Percentiles rank a stretch among this genome's conserved stretches.
These are phyloP conservation scores for Myrmophylax atrothorax DNA, from an alignment of 2,113 vertebrate species.

Conservation along the genomic window DNA sequence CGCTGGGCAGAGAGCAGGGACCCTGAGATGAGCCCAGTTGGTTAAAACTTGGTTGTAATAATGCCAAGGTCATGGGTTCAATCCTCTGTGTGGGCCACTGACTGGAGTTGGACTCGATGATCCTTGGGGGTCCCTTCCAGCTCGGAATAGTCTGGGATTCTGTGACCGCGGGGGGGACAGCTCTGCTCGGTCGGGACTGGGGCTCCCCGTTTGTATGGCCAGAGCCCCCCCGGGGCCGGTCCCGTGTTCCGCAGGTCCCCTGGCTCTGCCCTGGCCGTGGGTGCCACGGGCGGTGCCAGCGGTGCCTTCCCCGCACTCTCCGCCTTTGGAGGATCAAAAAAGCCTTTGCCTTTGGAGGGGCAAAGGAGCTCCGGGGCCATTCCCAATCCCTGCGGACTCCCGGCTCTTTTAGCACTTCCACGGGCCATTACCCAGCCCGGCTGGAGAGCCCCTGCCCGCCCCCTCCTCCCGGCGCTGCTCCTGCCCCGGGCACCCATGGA, in stretches of 20 bases:
- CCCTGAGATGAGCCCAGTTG: background rate
- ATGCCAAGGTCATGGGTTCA: no score
- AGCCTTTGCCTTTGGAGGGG: no score
- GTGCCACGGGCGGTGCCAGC: accelerated
- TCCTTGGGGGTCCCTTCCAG: no score
- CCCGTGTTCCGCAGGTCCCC: background rate
- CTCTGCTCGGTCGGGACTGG: background rate
- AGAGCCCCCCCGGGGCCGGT: background rate
- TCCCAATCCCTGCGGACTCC: background rate
- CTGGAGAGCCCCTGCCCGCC: background rate
- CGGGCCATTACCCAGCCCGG: slow-evolving; percentile 40
- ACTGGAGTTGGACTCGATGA: no score
- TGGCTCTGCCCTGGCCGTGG: background rate
- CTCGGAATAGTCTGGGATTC: no score
- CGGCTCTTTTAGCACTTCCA: slow-evolving; percentile 39
- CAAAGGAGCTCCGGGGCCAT: background rate
- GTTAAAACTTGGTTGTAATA: no score
- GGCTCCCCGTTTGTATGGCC: background rate
- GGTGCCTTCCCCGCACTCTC: background rate
- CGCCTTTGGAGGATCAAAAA: background rate
- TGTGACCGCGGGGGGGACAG: background rate
- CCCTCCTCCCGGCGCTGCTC: background rate
- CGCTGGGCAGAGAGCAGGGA: accelerated
- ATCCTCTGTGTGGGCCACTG: no score
- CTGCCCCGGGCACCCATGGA: slow-evolving; percentile 63